Evolutionary conservation across 2,888 invertebrate genomes (phyloP), one percentile per base, ranked within the genome.

Genomic region (Linnaemya tessellans): DNA sequence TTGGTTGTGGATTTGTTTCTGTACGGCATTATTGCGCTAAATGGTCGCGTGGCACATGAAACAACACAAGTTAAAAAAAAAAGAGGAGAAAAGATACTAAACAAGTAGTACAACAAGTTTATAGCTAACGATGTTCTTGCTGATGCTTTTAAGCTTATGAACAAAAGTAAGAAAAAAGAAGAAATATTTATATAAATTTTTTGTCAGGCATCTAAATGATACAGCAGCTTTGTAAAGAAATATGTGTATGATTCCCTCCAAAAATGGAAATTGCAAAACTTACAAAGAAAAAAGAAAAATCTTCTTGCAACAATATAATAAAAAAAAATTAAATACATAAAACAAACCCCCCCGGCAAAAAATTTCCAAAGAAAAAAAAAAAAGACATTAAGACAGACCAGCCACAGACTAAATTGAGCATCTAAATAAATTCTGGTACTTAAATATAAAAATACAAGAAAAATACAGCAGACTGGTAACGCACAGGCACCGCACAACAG

Each of bases 201-300:
- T 80, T 49, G 64, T 56, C 62, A 65, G 56, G 49, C 58, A 73
- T 73, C 58, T 49, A 56, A 58, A 65, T 43, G 64, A 64, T 71
- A 64, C 25, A 30, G 22, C 54, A 20, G 41, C 54, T 79, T 25
- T 71, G 62, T 71, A 18, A 71, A 58, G 80, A 25, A 70, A 64
- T 46, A 41, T 62, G 25, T 58, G n/a, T 20, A 9, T 70, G 56
- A 22, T 75, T 62, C 38, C 70, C 77, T 67, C 71, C 77, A 67
- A 77, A 84, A 84, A 75, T 84, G 80, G 84, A 65, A 80, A 80
- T 84, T 80, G 80, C 84, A 71, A 84, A 84, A 84, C 60, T 35
- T 79, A 58, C 65, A 13, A 11, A n/a, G n/a, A n/a, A n/a, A n/a
- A 1, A 41, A 41, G 41, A 18, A 49, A 74, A 38, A 73, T 74